Conservation (phyloP, 2,797 vertebrate genomes). For the Centropyge bicolor region DNA sequence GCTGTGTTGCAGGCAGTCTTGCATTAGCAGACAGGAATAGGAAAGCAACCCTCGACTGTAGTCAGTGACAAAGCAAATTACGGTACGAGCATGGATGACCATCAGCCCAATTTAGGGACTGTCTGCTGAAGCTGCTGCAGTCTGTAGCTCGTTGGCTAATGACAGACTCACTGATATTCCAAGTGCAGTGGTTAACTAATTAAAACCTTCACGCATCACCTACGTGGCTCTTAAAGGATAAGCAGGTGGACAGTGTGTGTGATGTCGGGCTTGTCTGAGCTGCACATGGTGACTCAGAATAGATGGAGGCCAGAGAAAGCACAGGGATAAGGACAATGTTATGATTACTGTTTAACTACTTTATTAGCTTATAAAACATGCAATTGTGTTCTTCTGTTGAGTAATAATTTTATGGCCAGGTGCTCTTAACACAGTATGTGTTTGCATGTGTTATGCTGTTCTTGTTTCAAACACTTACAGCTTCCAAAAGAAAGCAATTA, state of each 20-base stretch:
- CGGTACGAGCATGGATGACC: slow-evolving; percentile 30
- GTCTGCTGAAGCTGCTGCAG: slow-evolving; percentile 29
- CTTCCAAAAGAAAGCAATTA: not conserved
- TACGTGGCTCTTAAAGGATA: slow-evolving; percentile 65
- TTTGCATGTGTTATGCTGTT: not conserved
- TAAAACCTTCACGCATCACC: slow-evolving; percentile 69
- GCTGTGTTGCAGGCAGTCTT: slow-evolving; percentile 21
- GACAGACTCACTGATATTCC: slow-evolving; percentile 51
- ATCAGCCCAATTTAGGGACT: slow-evolving; percentile 31
- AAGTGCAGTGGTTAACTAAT: slow-evolving; percentile 74
- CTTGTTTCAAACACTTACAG: too few relatives aligned
- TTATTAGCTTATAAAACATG: not conserved
- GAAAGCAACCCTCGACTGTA: slow-evolving; percentile 30
- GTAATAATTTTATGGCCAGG: not conserved
- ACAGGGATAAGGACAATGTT: not conserved
- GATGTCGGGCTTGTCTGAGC: slow-evolving; percentile 49
- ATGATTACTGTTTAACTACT: not conserved
- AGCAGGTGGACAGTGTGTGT: slow-evolving; percentile 46
- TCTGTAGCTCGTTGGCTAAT: slow-evolving; percentile 54
- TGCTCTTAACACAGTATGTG: not conserved
- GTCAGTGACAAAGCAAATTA: slow-evolving; percentile 44
- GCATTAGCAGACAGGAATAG: slow-evolving; percentile 25
- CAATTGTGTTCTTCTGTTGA: not conserved
- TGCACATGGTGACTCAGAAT: slow-evolving; percentile 24
- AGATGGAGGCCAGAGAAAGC: slow-evolving; percentile 13